phyloP scores from a whole-genome alignment of 1,140 invertebrate genomes.

The Brachionus angularis region DNA sequence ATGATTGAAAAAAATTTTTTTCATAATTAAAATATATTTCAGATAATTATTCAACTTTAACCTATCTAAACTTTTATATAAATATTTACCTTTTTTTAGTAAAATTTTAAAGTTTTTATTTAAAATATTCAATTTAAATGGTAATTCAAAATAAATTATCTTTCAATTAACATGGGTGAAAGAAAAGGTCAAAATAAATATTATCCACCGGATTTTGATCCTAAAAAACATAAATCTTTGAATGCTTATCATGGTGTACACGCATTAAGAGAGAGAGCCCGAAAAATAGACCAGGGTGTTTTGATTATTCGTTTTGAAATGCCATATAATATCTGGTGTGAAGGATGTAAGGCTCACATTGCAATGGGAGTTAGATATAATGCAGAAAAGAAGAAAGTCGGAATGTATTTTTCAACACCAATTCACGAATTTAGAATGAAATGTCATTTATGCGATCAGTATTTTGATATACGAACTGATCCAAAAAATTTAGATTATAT shows the following conservation, averaged over 20 bases:
- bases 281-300: constrained; percentile 89
- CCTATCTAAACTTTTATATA: too few relatives aligned
- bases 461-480: constrained; percentile 98
- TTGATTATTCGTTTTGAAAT: constrained; percentile 97
- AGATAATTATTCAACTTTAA: too few relatives aligned
- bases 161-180: too few relatives aligned
- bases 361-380: constrained; percentile 98
- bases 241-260: constrained; percentile 89
- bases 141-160: too few relatives aligned
- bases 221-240: constrained; percentile 74
- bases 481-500: constrained; percentile 95
- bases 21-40: too few relatives aligned
- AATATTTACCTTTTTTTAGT: too few relatives aligned
- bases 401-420: constrained; percentile 96
- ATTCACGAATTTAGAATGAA: constrained; percentile 98
- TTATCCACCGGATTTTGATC: constrained; percentile 98
- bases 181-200: constrained; percentile 95
- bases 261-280: constrained; percentile 86
- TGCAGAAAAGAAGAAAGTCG: constrained; percentile 95
- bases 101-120: too few relatives aligned
- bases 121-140: too few relatives aligned
- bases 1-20: too few relatives aligned
- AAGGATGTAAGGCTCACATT: constrained; percentile 94
- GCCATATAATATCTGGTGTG: constrained; percentile 99
- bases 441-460: constrained; percentile 92